phyloP scores from a whole-genome alignment of 2,888 invertebrate genomes.

The Sphaeridia pumilis region DNA sequence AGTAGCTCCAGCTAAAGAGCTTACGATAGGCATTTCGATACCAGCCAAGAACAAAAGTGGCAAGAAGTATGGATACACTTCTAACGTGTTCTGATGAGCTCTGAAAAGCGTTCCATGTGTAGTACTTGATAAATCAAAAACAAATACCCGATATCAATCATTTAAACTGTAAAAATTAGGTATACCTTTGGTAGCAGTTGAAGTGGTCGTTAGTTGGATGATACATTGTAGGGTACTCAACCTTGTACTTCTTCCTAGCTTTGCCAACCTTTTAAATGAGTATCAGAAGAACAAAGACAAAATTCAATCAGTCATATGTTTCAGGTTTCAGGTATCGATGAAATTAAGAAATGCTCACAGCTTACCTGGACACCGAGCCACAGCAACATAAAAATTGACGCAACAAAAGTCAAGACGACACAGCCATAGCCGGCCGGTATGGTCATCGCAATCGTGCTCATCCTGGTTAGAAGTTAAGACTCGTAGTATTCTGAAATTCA shows the following conservation, averaged over 20 bases:
- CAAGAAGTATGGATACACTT: constrained; percentile 39
- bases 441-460: constrained; percentile 10
- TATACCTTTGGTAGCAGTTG: constrained; percentile 42
- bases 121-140: not conserved
- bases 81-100: constrained; percentile 36
- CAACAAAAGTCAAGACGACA: constrained; percentile 39
- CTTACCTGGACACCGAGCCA: constrained; percentile 39
- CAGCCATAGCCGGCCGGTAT: constrained; percentile 40
- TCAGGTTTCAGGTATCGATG: not conserved
- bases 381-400: constrained; percentile 38
- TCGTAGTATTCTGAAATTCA: too few species aligned
- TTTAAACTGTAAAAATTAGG: not conserved
- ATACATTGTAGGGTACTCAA: constrained; percentile 43
- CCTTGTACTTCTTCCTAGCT: constrained; percentile 39
- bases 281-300: not conserved
- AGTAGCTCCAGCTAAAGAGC: constrained; percentile 41
- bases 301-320: not conserved
- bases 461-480: too few species aligned
- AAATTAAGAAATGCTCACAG: not conserved
- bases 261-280: constrained; percentile 36
- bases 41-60: constrained; percentile 41
- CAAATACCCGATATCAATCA: not conserved
- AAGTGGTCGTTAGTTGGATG: constrained; percentile 40
- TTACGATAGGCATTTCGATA: constrained; percentile 41
- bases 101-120: constrained; percentile 8